Conservation (phyloP, 2,888 invertebrate genomes). For the Didymodactylos carnosus region DNA sequence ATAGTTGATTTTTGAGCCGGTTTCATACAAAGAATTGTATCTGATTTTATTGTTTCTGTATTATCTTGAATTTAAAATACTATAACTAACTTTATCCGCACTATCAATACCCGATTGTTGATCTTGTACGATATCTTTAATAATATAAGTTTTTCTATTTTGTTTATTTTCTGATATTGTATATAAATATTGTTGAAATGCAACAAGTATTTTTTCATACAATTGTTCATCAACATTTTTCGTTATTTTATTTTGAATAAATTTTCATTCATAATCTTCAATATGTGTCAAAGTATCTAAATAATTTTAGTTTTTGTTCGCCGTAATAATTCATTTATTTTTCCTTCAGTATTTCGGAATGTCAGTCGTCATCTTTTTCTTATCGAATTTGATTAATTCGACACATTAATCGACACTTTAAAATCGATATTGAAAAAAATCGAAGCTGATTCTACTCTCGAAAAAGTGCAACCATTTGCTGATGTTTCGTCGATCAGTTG, state of each 20-base stretch:
- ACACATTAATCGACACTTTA: no score
- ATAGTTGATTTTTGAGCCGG: neutral
- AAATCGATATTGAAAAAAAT: no score
- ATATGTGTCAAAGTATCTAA: neutral
- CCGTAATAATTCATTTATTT: neutral
- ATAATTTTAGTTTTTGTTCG: neutral
- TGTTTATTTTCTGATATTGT: no score
- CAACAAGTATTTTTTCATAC: no score
- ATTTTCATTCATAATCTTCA: neutral
- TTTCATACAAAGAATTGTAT: neutral
- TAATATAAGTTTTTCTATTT: neutral
- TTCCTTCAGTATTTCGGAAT: neutral
- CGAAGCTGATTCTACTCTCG: no score
- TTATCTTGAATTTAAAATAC: neutral
- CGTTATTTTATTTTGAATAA: neutral
- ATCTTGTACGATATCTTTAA: neutral
- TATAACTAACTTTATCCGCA: neutral
- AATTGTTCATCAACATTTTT: neutral
- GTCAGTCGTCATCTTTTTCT: no score
- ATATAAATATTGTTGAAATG: no score
- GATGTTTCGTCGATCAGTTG: no score
- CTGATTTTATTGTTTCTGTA: neutral
- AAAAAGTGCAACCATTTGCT: no score
- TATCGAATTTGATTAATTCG: no score
- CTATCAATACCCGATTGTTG: neutral